Evolutionary conservation across 2,888 invertebrate genomes (phyloP).

Genomic region (Phytoseiulus persimilis): DNA sequence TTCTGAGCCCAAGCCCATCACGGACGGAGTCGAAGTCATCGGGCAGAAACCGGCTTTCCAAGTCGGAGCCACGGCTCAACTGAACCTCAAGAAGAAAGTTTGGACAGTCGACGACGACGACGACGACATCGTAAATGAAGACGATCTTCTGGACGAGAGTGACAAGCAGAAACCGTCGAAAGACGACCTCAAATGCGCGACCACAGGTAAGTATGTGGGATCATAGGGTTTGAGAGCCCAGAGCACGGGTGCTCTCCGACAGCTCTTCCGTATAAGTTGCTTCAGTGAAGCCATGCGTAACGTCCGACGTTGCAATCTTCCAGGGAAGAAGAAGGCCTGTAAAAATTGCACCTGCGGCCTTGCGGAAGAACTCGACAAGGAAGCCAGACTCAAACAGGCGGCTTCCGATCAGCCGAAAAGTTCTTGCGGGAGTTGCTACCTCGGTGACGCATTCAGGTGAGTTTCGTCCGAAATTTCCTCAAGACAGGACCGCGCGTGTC

Average conservation of each 20-base stretch:
- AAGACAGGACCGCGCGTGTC: not conserved
- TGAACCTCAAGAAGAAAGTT: conserved; percentile 50
- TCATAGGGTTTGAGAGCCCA: conserved; percentile 42
- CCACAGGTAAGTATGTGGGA: conserved; percentile 55
- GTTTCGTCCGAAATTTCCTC: not conserved
- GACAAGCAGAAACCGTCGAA: conserved; percentile 81
- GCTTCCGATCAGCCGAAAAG: conserved; percentile 55
- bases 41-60: conserved; percentile 64
- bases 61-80: conserved; percentile 53
- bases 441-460: conserved; percentile 42
- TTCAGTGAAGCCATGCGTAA: conserved; percentile 14
- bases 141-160: conserved; percentile 76
- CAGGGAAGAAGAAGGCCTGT: conserved; percentile 88
- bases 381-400: conserved; percentile 52
- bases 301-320: conserved; percentile 48
- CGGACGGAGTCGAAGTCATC: conserved; percentile 43
- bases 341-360: conserved; percentile 96
- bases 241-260: too few species aligned
- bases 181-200: conserved; percentile 58
- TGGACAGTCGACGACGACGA: conserved; percentile 71
- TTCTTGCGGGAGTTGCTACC: conserved; percentile 43
- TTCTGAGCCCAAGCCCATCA: conserved; percentile 44
- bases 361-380: conserved; percentile 76
- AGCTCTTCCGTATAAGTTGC: too few species aligned
- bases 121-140: conserved; percentile 66